Base-by-base conservation (phyloP, 2,113 vertebrate species). In the Tenrec ecaudatus region DNA sequence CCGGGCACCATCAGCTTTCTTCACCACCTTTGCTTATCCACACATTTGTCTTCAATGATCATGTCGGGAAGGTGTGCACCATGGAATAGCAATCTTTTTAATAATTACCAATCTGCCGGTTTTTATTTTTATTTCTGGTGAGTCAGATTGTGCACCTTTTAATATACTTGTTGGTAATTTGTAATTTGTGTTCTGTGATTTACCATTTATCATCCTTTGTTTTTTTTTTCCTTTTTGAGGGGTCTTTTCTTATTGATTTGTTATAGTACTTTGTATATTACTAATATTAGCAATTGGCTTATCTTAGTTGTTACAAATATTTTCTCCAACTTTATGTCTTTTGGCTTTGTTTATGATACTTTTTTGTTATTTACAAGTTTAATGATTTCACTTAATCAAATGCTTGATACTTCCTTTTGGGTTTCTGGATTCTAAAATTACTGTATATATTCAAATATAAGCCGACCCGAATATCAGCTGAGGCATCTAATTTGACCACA, bases 71-170 rank as follows among this genome's bases (percentile, higher is more conserved):
- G n/a, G n/a, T n/a, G n/a, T n/a, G n/a, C n/a, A n/a, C n/a, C n/a
- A n/a, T n/a, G 66, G 53, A 10, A 40, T 75, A 75, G 64, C 73
- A 66, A 58, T 43, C 66, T 90, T 81, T 76, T 81, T 76, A 71
- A 29, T 86, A 95, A 79, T 80, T 93, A 71, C n/a, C 43, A 12
- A 82, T 71, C 60, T 82, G 16, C 4, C 38, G 40, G 20, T 90
- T 92, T 77, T 68, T 31, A 90, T 82, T 78, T 84, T 27, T 89
- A 33, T 43, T 85, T 89, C 86, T 92, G 60, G 89, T 81, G 25
- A 7, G 25, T 94, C 43, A 77, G 19, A 38, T 81, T 76, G 66
- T 81, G 16, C 86, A 95, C 43, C 58, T 20, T 60, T 73, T 84
- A 14, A 66, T 53, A 36, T 87, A 23, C 43, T 94, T 88, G 1